Evolutionary conservation across 2,888 invertebrate genomes (phyloP), one percentile per base, ranked within the genome.

Genomic region (Hemistola chrysoprasaria): DNA sequence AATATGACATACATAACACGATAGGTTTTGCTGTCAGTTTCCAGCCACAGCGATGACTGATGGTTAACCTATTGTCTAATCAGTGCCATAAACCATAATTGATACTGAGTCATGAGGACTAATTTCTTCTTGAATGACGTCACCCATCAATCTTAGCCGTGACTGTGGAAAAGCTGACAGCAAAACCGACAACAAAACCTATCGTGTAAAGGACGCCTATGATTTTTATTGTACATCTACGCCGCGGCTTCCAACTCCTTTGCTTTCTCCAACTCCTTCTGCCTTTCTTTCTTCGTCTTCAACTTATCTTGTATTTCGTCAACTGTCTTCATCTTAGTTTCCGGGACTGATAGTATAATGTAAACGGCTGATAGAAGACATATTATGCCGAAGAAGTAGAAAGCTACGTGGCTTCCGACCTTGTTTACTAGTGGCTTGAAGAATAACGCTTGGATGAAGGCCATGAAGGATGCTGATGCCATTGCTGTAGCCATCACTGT

Each of bases 401-500:
- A 84, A 0, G 78, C 65, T 0, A 66, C 67, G 41, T 82, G 67
- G 1, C 71, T 57, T 0, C 85, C 84, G 0, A 79, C 56, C 0
- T 66, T 34, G 1, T 59, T 75, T 0, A 73, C 72, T 0, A 85
- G 36, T 0, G 82, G 72, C 32, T 80, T 82, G 63, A 84, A 85
- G 62, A 84, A 78, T 8, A 80, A 46, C 44, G 78, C 65, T 56
- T 84, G 82, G 0, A 80, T 9, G 53, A 81, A 81, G 30, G 59
- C 77, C 0, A 65, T 45, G 0, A 67, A n/a, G 0, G 80, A 65
- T 0, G 80, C 71, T 0, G 56, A n/a, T 0, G 78, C 61, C 81
- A 82, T 82, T 0, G 78, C 65, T 0, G 56, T 53, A 0, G 76
- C 85, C 65, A 83, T 70, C 0, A 86, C 78, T 3, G 78, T 76